Conservation (phyloP, 92 coral and sea anemone genomes). For the Zoanthus gigantus region DNA sequence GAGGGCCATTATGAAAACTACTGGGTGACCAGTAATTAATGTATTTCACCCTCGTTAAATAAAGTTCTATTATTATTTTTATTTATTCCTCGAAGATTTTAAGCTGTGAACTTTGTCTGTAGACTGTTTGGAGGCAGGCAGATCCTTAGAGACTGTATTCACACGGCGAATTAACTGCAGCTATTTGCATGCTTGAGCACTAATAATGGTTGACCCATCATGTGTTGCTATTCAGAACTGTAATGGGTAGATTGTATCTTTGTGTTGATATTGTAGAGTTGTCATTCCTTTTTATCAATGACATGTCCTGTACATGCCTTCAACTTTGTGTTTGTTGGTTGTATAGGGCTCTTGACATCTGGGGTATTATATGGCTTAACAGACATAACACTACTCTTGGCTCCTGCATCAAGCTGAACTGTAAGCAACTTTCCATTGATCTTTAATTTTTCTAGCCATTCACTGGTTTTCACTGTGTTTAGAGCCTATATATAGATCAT, state of each 20-base stretch:
- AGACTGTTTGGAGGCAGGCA: background rate
- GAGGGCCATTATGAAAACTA: too few species aligned
- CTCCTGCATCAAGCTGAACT: slow-evolving; percentile 49
- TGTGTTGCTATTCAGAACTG: background rate
- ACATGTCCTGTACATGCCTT: slow-evolving; percentile 37
- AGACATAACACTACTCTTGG: slow-evolving; percentile 54
- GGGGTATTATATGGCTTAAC: slow-evolving; percentile 13
- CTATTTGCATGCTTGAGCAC: too few species aligned
- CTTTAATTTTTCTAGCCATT: background rate
- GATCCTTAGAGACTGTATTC: background rate
- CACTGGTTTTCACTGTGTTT: slow-evolving; percentile 1
- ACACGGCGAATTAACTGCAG: too few species aligned
- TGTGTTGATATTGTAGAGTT: slow-evolving; percentile 9
- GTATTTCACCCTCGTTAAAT: too few species aligned
- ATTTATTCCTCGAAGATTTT: background rate
- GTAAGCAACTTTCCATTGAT: slow-evolving; percentile 3
- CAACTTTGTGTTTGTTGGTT: slow-evolving; percentile 14
- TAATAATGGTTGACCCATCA: too few species aligned
- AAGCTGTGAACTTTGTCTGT: background rate
- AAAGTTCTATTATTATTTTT: too few species aligned
- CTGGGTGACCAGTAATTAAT: too few species aligned
- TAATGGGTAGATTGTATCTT: background rate
- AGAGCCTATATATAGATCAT: background rate
- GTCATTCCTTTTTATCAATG: slow-evolving; percentile 23
- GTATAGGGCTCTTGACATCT: background rate